A percentile compares a stretch with the other conserved stretches of the same genome.
phyloP scores from a whole-genome alignment of 2,113 vertebrate species.

The Theropithecus gelada region DNA sequence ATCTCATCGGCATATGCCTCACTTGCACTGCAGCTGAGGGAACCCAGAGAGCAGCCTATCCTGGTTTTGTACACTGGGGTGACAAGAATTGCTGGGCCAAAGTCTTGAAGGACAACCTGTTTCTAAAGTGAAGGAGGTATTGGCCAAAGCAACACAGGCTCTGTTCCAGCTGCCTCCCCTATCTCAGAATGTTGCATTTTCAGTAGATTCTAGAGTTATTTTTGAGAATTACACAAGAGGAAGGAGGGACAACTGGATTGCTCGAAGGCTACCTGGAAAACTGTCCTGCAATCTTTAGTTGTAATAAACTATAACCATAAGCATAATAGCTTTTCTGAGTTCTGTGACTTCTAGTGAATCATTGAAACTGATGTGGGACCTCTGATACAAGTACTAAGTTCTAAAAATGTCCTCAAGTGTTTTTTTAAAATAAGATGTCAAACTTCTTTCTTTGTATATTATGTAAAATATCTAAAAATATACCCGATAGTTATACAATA shows the following conservation, averaged over 20 bases:
- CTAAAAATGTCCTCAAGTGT: neutral
- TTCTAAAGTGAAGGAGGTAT: neutral
- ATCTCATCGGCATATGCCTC: neutral
- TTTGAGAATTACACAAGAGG: neutral
- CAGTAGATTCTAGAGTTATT: neutral
- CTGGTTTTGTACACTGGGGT: neutral
- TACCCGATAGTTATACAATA: too few relatives aligned
- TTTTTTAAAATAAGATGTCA: neutral
- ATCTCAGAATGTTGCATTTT: neutral
- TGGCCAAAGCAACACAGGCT: too few relatives aligned
- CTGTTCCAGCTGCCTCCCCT: neutral
- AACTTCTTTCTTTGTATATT: neutral
- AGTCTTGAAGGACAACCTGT: neutral
- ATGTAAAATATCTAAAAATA: neutral
- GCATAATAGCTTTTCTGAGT: neutral
- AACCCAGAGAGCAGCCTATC: neutral
- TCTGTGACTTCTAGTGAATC: neutral
- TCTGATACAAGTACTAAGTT: neutral
- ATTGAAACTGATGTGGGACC: neutral
- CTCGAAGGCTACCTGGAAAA: neutral
- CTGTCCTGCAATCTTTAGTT: neutral
- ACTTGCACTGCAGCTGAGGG: neutral
- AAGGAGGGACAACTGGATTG: neutral
- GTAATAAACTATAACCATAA: neutral
- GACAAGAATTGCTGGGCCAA: neutral